Evolutionary conservation across 2,113 vertebrate genomes (phyloP).

Genomic region (Embiotoca jacksoni): DNA sequence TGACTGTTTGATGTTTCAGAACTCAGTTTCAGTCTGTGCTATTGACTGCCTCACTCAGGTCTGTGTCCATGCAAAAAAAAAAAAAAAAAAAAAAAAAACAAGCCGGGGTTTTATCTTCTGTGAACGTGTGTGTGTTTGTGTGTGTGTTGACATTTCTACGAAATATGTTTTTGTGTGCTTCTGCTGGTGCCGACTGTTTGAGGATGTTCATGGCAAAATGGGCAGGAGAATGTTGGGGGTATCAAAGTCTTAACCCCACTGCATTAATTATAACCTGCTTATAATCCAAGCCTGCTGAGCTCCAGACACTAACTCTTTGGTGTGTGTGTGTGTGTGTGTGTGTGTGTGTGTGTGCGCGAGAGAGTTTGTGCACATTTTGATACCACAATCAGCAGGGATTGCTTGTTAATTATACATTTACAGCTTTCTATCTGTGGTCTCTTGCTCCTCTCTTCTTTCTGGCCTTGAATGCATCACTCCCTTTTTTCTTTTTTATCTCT

Average conservation of each 20-base stretch:
- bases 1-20: conserved; percentile 57
- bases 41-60: conserved; percentile 22
- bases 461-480: conserved; percentile 33
- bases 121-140: not conserved
- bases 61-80: conserved; percentile 19
- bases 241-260: conserved; percentile 86
- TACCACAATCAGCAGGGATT: conserved; percentile 52
- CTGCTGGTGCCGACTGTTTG: conserved; percentile 34
- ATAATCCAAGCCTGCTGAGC: conserved; percentile 81
- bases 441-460: conserved; percentile 35
- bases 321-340: conserved; percentile 22
- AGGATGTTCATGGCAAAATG: conserved; percentile 74
- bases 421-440: conserved; percentile 41
- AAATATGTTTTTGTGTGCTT: conserved; percentile 26
- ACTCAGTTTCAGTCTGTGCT: conserved; percentile 18
- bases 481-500: conserved; percentile 33
- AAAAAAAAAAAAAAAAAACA: conserved; percentile 13
- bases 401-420: conserved; percentile 70
- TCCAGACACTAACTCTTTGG: conserved; percentile 50
- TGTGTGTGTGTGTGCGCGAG: not conserved
- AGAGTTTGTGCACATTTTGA: conserved; percentile 46
- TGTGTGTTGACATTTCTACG: conserved; percentile 25
- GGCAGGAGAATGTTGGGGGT: conserved; percentile 62
- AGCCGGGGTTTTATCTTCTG: conserved; percentile 25
- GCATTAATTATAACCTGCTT: conserved; percentile 84